Evolutionary conservation across 2,888 invertebrate genomes (phyloP).

Genomic region (Melinaea menophilus): DNA sequence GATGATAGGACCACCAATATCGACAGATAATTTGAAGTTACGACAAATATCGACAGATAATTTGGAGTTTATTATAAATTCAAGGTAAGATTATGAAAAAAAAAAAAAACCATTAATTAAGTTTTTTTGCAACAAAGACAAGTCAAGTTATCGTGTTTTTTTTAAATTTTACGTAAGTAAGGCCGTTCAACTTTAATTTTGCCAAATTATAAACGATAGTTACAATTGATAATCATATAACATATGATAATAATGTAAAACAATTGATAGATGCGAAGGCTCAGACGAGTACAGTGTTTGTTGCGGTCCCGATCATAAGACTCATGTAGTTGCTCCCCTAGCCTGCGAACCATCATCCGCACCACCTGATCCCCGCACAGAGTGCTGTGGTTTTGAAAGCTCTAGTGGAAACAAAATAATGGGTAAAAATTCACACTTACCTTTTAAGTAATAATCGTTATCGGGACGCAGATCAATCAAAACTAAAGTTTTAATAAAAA

Average conservation of each 20-base stretch:
- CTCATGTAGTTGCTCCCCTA: neutral
- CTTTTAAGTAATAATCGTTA: no score
- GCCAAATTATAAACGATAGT: neutral
- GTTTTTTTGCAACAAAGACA: no score
- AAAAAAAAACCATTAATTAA: no score
- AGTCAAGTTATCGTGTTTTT: no score
- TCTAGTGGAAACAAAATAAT: constrained; percentile 45
- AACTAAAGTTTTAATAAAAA: no score
- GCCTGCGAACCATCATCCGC: constrained; percentile 33
- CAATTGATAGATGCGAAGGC: constrained; percentile 44
- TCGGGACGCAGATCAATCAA: no score
- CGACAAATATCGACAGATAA: neutral
- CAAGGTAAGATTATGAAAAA: constrained; percentile 29
- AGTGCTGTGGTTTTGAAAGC: constrained; percentile 56
- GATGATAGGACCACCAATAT: constrained; percentile 29
- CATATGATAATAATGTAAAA: neutral
- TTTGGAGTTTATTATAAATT: constrained; percentile 32
- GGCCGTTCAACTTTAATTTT: no score
- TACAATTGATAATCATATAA: neutral
- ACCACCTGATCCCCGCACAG: constrained; percentile 44
- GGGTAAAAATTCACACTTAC: constrained; percentile 12
- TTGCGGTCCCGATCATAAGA: constrained; percentile 38
- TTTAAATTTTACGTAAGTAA: no score
- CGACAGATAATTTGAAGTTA: constrained; percentile 21
- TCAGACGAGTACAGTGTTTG: constrained; percentile 48